Base-by-base conservation (phyloP, 1,140 invertebrate genomes). In the Pogonus chalceus region DNA sequence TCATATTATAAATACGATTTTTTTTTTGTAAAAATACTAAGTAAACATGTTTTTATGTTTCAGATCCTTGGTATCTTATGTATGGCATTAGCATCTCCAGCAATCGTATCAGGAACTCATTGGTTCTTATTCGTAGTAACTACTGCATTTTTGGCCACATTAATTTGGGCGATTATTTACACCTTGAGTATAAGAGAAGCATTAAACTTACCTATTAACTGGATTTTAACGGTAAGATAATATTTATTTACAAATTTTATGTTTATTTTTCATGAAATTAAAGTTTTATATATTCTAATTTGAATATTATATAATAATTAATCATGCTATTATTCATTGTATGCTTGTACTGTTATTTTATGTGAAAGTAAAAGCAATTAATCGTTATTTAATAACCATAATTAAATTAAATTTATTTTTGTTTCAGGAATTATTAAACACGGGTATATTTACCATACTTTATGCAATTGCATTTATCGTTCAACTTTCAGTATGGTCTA, bases 91-190 rank as follows among this genome's bases (percentile, higher is more conserved):
- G 84, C 80, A 1, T 82, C 87, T 1, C 84, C 85, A 0, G 79
- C 81, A 0, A 62, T 66, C 20, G 63, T 74, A 12, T 62, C 69
- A 16, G 82, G 79, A 46, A 83, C 85, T 0, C 79, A 85, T 59
- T 92, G 87, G 79, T 93, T 91, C 70, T 77, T 91, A 22, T 90
- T 91, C 64, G 87, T 90, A 14, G 84, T 81, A 1, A 84, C 87
- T 24, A 80, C 81, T 22, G 79, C 82, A 48, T 92, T 92, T 71
- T 88, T 92, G 52, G 76, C 83, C 18, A 90, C 83, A 0, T 71
- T 90, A n/a, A 73, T 92, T 56, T 88, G 88, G 86, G 78, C 80
- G 35, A 81, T 86, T 64, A 77, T 89, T 37, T 91, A 90, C 65
- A 70, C 92, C 31, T 75, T 92, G 51, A 84, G 85, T 20, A 79